These are phyloP conservation scores for Callocephalon fimbriatum DNA, from an alignment of 2,113 vertebrate species.

Conservation along the genomic window DNA sequence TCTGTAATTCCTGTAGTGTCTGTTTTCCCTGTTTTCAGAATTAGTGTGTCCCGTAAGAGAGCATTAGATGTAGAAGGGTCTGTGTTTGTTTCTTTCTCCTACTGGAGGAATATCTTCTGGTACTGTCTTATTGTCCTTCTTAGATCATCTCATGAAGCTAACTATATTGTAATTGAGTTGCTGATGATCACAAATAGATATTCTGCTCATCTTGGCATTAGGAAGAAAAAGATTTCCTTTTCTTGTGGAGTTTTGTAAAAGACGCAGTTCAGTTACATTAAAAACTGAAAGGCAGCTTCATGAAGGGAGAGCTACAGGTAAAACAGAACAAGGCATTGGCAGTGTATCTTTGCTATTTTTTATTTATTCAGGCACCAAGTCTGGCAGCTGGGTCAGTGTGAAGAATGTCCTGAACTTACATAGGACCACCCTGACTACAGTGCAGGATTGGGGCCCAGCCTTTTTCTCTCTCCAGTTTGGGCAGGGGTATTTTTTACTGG, in stretches of 20 bases:
- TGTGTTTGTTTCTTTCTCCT: not conserved
- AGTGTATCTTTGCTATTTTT: not conserved
- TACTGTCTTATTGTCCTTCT: not conserved
- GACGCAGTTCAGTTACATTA: not conserved
- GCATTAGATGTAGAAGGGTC: not conserved
- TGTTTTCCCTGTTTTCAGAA: not conserved
- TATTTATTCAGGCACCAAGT: not conserved
- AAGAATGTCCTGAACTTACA: not conserved
- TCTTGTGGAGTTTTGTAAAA: not conserved
- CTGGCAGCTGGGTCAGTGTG: not conserved
- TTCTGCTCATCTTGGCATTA: not conserved
- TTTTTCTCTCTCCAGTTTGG: not conserved
- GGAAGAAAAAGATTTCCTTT: not conserved
- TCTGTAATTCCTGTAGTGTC: not conserved
- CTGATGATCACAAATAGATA: not conserved
- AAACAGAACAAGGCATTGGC: not conserved
- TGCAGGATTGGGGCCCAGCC: not conserved
- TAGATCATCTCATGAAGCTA: not conserved
- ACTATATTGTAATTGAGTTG: not conserved
- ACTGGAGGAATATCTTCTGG: not conserved
- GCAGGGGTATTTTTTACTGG: not conserved
- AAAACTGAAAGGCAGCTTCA: not conserved
- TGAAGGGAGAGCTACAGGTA: not conserved
- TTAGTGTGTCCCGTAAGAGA: not conserved
- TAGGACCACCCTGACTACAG: not conserved